phyloP scores from a whole-genome alignment of 2,797 vertebrate genomes.

The Pangasius mekongensis region DNA sequence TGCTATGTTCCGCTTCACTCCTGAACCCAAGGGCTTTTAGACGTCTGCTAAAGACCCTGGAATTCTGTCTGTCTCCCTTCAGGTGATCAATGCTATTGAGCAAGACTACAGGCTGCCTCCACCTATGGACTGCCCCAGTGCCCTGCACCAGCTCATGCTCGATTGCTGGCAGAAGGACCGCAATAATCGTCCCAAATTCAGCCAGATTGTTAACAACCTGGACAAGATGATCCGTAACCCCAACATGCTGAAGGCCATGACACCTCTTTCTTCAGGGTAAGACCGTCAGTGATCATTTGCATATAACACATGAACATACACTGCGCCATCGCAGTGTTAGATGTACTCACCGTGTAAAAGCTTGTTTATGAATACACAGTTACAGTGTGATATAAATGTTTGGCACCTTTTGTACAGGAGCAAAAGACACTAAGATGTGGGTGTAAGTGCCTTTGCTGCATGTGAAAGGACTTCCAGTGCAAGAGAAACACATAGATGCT shows the following conservation, averaged over 20 bases:
- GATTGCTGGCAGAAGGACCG: conserved; percentile 99
- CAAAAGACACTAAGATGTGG: background rate
- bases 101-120: conserved; percentile 96
- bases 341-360: background rate
- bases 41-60: conserved; percentile 56
- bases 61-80: conserved; percentile 66
- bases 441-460: background rate
- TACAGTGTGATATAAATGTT: background rate
- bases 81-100: conserved; percentile 98
- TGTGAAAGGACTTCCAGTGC: background rate
- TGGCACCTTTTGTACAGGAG: background rate
- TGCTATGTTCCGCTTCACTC: background rate
- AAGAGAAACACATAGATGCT: background rate
- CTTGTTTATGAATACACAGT: background rate
- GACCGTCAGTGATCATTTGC: conserved; percentile 48
- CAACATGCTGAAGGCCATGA: conserved; percentile 97
- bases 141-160: conserved; percentile 96
- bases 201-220: conserved; percentile 96
- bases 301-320: background rate
- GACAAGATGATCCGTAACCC: conserved; percentile 99
- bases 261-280: conserved; percentile 93
- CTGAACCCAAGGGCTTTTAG: background rate
- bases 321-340: background rate
- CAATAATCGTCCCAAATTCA: conserved; percentile 96
- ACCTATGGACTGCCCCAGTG: conserved; percentile 96